Conservation (phyloP, 2,888 invertebrate genomes). For the Tortrix viridana region DNA sequence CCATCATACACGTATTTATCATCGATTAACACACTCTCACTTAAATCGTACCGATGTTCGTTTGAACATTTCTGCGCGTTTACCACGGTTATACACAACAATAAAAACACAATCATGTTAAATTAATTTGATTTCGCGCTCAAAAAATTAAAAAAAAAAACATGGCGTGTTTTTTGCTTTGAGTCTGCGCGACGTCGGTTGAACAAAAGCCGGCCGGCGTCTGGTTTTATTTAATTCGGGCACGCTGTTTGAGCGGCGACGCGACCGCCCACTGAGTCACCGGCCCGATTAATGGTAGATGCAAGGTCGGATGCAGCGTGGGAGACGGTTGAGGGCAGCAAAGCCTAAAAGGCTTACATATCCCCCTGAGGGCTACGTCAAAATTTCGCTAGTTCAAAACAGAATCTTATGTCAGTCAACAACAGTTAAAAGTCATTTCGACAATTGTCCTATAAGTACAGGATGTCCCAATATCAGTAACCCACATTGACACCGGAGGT, state of each 20-base stretch:
- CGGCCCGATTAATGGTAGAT: conserved; percentile 15
- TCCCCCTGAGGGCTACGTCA: too few relatives aligned
- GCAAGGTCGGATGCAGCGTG: conserved; percentile 3
- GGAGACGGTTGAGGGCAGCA: background rate
- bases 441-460: too few relatives aligned
- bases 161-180: background rate
- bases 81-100: background rate
- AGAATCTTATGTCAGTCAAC: too few relatives aligned
- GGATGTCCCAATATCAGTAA: too few relatives aligned
- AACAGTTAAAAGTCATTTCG: too few relatives aligned
- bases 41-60: conserved; percentile 14
- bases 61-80: conserved; percentile 11
- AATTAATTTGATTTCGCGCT: conserved; percentile 1
- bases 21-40: background rate
- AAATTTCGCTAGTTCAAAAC: too few relatives aligned
- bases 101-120: conserved; percentile 5
- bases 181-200: conserved; percentile 1
- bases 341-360: too few relatives aligned
- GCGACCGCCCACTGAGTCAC: conserved; percentile 8
- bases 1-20: conserved; percentile 47
- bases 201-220: conserved; percentile 20
- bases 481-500: too few relatives aligned
- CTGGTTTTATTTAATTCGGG: conserved; percentile 20
- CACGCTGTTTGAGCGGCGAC: conserved; percentile 4
- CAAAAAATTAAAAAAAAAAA: background rate